phyloP scores from a whole-genome alignment of 23 tunicate species.

The Aplidium turbinatum region DNA sequence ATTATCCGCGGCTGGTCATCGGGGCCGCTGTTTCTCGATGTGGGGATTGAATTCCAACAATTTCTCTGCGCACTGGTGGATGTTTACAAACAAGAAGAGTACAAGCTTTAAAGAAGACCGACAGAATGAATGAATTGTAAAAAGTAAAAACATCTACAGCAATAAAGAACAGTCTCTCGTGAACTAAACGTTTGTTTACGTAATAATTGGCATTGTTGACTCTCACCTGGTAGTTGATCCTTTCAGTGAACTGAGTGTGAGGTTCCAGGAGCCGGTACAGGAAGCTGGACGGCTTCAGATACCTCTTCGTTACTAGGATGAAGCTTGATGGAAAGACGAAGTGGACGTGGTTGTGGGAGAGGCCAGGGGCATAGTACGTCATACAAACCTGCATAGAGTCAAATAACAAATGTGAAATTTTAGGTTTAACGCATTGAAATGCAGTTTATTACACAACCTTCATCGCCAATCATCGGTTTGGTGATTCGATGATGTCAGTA shows the following conservation, averaged over 20 bases:
- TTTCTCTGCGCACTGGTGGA: too few species aligned
- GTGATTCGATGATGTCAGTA: neutral
- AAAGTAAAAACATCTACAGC: too few species aligned
- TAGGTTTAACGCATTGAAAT: neutral
- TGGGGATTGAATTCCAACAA: too few species aligned
- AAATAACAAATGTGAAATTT: neutral
- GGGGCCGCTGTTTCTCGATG: too few species aligned
- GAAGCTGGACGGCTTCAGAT: conserved; percentile 33
- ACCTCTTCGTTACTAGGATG: conserved; percentile 38
- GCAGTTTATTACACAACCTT: neutral
- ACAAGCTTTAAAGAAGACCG: too few species aligned
- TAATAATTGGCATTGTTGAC: too few species aligned
- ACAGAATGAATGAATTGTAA: too few species aligned
- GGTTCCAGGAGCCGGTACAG: conserved; percentile 60
- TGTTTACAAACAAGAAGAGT: too few species aligned
- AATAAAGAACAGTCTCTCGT: too few species aligned
- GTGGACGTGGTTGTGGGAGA: conserved; percentile 81
- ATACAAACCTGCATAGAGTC: conserved; percentile 44
- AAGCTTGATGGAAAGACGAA: conserved; percentile 72
- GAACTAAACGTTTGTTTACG: too few species aligned
- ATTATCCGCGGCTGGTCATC: too few species aligned
- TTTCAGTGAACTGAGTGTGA: conserved; percentile 63
- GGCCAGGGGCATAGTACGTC: conserved; percentile 69
- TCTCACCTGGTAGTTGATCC: conserved; percentile 85
- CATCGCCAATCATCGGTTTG: neutral